phyloP scores from a whole-genome alignment of 2,113 vertebrate species.

The Thomomys bottae region DNA sequence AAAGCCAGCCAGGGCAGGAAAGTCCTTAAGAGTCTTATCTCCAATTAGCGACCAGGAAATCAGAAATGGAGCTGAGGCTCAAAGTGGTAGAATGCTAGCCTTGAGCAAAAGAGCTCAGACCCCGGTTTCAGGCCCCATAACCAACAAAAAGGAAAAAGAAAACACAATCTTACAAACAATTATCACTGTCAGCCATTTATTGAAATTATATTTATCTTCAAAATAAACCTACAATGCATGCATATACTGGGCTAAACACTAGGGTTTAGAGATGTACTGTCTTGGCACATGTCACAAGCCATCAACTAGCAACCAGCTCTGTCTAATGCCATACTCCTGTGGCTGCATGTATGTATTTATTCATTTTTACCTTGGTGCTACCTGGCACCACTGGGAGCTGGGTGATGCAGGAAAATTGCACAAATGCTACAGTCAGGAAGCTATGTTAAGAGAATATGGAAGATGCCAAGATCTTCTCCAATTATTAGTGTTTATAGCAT shows the following conservation, averaged over 20 bases:
- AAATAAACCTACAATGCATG: background rate
- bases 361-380: slow-evolving; percentile 34
- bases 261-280: slow-evolving; percentile 43
- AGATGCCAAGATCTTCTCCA: background rate
- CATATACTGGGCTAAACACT: slow-evolving; percentile 17
- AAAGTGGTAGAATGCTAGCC: too few relatives aligned
- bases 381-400: background rate
- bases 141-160: too few relatives aligned
- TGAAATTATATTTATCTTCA: slow-evolving; percentile 33
- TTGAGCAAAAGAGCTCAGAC: too few relatives aligned
- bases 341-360: background rate
- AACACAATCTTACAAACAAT: background rate
- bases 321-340: background rate
- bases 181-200: background rate
- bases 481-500: background rate
- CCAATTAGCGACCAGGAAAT: too few relatives aligned
- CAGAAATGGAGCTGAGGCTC: too few relatives aligned
- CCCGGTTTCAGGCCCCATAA: too few relatives aligned
- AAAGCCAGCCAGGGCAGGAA: too few relatives aligned
- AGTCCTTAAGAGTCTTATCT: too few relatives aligned
- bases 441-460: background rate
- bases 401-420: background rate
- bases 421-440: background rate
- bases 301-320: background rate
- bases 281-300: slow-evolving; percentile 43